Base-by-base conservation (phyloP, 1,140 invertebrate genomes). In the Ostrea edulis region DNA sequence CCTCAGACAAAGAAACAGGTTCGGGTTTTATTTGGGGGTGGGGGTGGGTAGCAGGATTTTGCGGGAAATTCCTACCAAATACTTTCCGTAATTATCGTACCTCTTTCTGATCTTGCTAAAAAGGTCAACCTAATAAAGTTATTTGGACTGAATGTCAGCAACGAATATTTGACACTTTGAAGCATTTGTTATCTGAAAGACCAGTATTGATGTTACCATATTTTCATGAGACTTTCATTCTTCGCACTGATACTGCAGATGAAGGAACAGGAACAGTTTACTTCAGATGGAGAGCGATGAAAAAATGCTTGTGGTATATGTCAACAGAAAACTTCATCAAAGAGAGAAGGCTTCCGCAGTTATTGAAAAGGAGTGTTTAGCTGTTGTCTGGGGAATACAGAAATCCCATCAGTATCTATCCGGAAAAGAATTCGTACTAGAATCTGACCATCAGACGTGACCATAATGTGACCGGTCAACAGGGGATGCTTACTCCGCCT, bases 371-470 rank as follows among this genome's bases (percentile, higher is more conserved):
- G 85, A 71, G 51, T 86, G 84, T 35, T 65, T 85, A 1, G 84
- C 58, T 8, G 25, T 85, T 53, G 84, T 85, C 17, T 85, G 84
- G 85, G 85, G 77, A 17, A 62, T 55, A 3, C 20, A 51, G 54
- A 14, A 65, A 51, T 65, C 44, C 29, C 22, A 44, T 8, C 20
- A 35, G 8, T 85, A 85, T 51, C 54, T 84, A 8, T 85, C 89
- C 29, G 96, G 96, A 8, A n/a, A 53, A 12, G 58, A 89, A n/a
- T 96, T 96, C 89, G 85, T 90, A 14, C 92, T 96, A 25, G 88
- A 92, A 35, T 95, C 95, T 0, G 96, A 96, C 89, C 95, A 96
- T 88, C 93, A 87, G 14, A 35, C 55, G 0, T n/a, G n/a, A n/a
- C n/a, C n/a, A n/a, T n/a, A n/a, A n/a, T n/a, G n/a, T n/a, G n/a